Conservation (phyloP, 37 sponge, comb jelly and placozoan species). For the Chondrosia reniformis region DNA sequence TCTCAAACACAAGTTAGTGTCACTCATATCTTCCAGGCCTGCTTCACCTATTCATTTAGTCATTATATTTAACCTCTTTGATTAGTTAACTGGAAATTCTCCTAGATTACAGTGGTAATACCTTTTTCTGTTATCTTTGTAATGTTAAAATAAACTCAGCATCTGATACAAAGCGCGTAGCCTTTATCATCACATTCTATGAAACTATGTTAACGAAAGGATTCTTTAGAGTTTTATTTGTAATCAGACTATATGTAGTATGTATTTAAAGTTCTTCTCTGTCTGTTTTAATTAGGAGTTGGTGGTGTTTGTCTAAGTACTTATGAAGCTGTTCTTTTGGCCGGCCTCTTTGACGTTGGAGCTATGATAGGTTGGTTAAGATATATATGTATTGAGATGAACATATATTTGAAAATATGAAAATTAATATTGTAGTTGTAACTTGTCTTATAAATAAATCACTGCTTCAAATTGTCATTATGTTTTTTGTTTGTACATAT, state of each 20-base stretch:
- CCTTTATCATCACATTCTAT: no score
- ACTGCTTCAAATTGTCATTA: no score
- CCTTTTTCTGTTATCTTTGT: no score
- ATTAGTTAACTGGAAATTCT: no score
- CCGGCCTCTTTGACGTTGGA: constrained; percentile 79
- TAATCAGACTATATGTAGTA: not conserved
- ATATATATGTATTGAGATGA: not conserved
- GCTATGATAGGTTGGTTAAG: constrained; percentile 63
- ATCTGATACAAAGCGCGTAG: no score
- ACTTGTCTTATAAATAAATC: not conserved
- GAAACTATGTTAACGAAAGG: no score
- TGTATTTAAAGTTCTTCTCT: constrained; percentile 20
- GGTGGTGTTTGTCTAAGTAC: not conserved
- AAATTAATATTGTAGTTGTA: not conserved
- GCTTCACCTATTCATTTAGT: no score
- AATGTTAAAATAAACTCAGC: no score
- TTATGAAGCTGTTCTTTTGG: constrained; percentile 52
- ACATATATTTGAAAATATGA: not conserved
- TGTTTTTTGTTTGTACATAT: not conserved
- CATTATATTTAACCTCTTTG: no score
- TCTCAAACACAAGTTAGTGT: constrained; percentile 31
- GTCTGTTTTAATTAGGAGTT: not conserved
- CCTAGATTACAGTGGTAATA: no score
- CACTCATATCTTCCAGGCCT: not conserved
- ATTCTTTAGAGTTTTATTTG: no score